Evolutionary conservation across 2,797 vertebrate species (phyloP), one percentile per base, ranked within the genome.

Genomic region (Microctenopoma lineatum): DNA sequence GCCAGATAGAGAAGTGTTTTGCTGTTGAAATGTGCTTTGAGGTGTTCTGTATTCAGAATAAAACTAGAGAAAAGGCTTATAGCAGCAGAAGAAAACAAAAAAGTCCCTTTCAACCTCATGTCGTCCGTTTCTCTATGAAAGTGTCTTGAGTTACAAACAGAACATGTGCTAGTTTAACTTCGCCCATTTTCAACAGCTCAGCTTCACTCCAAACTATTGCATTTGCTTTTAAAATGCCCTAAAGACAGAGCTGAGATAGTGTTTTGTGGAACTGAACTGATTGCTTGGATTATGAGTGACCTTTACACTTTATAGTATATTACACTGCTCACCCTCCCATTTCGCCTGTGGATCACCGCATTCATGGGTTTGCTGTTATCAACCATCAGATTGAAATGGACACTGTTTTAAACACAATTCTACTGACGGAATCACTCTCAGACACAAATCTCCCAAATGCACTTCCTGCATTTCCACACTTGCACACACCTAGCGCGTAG

Each of bases 301-400:
- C 86, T 87, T 79, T 81, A 66, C 57, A 78, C 79, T 77, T 56
- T 63, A 78, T 75, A 73, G 84, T 60, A 32, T 32, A 32, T 29
- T 6, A 29, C 27, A 21, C 1, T 21, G 21, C 21, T 21, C 21
- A 21, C 21, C 21, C 21, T 21, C 21, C 21, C 21, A 21, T 21
- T 21, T 21, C 21, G 21, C 21, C 21, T 21, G 21, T 21, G 21
- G 21, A 21, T 21, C 21, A 21, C 21, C 21, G 21, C 21, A 21
- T 21, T 21, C 21, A 21, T 21, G 21, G 21, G 21, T 21, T 21
- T 21, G 21, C 21, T 1, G 21, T 21, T 21, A 21, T 21, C 21
- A 21, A 21, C 21, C 32, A 34, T 8, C 32, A 34, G 7, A 34
- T 34, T 34, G 7, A 34, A 34, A 34, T 34, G 32, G 7, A 34